Percentiles rank a stretch among this genome's conserved stretches.
Evolutionary conservation across 2,797 vertebrate genomes (phyloP).

Genomic region (Coracias cyanogaster): DNA sequence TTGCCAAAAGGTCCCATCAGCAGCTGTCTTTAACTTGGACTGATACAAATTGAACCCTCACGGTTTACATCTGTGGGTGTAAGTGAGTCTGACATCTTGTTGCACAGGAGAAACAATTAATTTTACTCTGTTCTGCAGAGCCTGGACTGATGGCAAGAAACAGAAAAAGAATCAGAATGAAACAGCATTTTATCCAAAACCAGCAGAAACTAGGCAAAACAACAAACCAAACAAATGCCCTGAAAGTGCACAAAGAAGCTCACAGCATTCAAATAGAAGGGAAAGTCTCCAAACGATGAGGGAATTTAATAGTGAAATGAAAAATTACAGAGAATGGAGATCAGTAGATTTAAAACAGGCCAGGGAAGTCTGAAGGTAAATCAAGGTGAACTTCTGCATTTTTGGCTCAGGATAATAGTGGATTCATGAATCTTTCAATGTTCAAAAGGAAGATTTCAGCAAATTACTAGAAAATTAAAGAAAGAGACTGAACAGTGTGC

Average conservation of each 20-base stretch:
- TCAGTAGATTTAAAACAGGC: not conserved
- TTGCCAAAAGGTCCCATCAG: not conserved
- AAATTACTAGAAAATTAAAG: conserved; percentile 1
- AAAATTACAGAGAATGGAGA: not conserved
- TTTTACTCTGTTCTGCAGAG: not conserved
- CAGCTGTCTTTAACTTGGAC: not conserved
- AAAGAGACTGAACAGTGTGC: not conserved
- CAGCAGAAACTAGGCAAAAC: not conserved
- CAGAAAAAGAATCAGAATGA: not conserved
- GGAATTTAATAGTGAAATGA: not conserved
- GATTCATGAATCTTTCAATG: conserved; percentile 45
- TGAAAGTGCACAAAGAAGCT: not conserved
- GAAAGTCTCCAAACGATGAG: not conserved
- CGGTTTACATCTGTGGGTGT: not conserved
- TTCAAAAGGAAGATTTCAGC: conserved; percentile 41
- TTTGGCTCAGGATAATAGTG: conserved; percentile 3
- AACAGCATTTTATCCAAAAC: not conserved
- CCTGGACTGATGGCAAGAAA: not conserved
- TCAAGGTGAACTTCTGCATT: conserved; percentile 8
- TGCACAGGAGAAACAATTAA: not conserved
- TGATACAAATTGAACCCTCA: not conserved
- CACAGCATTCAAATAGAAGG: not conserved
- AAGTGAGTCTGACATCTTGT: not conserved
- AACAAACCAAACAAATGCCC: not conserved
- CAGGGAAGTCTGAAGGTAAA: conserved; percentile 6